Percentiles rank a stretch among this genome's conserved stretches.
Conservation (phyloP, 2,113 vertebrate genomes). For the Cottus gobio region DNA sequence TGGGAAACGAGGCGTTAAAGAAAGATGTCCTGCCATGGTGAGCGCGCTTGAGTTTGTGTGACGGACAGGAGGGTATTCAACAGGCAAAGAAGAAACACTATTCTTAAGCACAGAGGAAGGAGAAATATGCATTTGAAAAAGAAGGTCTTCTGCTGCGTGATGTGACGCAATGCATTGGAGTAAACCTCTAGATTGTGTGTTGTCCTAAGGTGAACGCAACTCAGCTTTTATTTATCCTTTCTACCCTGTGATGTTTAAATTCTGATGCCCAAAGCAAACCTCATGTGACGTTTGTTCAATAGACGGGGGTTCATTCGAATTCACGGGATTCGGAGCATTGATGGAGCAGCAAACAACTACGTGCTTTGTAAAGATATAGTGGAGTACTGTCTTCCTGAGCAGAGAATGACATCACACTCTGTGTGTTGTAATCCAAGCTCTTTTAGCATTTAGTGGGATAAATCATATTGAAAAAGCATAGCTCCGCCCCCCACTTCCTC, state of each 20-base stretch:
- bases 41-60: conserved; percentile 45
- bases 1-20: conserved; percentile 26
- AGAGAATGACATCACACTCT: too few relatives aligned
- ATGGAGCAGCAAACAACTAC: not conserved
- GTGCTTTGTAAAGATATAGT: not conserved
- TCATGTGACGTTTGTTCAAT: conserved; percentile 18
- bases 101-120: conserved; percentile 25
- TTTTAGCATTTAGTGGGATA: too few relatives aligned
- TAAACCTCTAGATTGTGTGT: conserved; percentile 27
- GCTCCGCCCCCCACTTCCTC: not conserved
- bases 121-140: conserved; percentile 59
- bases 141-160: conserved; percentile 30
- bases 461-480: not conserved
- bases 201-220: conserved; percentile 31
- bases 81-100: conserved; percentile 38
- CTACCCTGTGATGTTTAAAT: conserved; percentile 12
- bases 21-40: conserved; percentile 72
- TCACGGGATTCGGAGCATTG: not conserved
- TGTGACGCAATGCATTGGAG: conserved; percentile 25
- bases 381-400: not conserved
- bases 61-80: conserved; percentile 51
- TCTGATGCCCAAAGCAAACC: not conserved
- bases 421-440: too few relatives aligned
- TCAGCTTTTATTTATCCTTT: not conserved
- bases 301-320: not conserved